Base-by-base conservation (phyloP, 2,797 vertebrate species). In the Nothura maculosa region DNA sequence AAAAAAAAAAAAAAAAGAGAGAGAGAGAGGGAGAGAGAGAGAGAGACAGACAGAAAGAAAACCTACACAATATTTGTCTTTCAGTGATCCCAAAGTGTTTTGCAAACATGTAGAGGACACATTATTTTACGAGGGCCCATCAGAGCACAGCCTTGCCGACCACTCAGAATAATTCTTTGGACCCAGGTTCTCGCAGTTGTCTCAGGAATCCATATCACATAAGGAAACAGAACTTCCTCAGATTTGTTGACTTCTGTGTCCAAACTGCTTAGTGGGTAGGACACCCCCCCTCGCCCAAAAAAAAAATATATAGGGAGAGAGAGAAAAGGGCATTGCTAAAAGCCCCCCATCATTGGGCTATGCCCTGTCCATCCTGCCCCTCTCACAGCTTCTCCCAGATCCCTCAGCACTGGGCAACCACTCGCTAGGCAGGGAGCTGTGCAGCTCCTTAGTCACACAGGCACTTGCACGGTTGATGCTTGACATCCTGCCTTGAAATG, bases 31-130 rank as follows among this genome's bases (percentile, higher is more conserved):
- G 20, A 21, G 45, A 21, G 45, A 21, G 45, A 22, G 47, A 24
- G 10, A 38, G 10, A 38, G 10, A 12, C 38, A 38, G 10, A 38
- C 9, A 38, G 47, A 24, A 24, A 12, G 20, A 24, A 24, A 48
- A 48, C 47, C 22, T 11, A 21, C 45, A 84, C 27, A 92, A 82
- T 82, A 83, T 83, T 74, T 89, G n/a, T 76, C 68, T 60, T 90
- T 92, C 89, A 78, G 52, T 42, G 36, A 84, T 85, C 47, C 38
- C 32, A 16, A 87, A 80, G 27, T 47, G 40, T 55, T 94, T 91
- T 82, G 93, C 63, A 89, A 80, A 24, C 16, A 73, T 22, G 21
- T 34, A n/a, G 20, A 93, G 42, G 27, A 95, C 90, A 78, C 30
- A 78, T 64, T 18, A 73, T 81, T 88, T 90, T 77, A 45, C 40